Conservation (phyloP, 2,797 vertebrate species). For the Darevskia nairensis region DNA sequence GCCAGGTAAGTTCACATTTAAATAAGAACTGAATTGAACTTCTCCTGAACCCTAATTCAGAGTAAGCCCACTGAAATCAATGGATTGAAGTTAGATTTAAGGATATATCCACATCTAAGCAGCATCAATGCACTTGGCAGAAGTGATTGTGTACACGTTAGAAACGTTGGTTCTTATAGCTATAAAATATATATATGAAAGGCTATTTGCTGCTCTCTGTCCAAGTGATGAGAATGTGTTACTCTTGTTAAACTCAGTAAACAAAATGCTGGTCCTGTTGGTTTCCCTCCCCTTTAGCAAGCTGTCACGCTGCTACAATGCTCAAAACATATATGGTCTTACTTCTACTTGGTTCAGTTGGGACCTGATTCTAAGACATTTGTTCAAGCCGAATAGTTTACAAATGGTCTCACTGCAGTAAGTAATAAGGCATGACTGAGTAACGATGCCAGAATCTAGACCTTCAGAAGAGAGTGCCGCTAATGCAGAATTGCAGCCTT, state of each 20-base stretch:
- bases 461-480: background rate
- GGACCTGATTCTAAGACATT: conserved; percentile 33
- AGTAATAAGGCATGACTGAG: conserved; percentile 32
- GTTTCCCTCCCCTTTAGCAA: conserved; percentile 29
- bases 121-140: too few species aligned
- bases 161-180: background rate
- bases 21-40: too few species aligned
- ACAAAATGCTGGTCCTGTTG: background rate
- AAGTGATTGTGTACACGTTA: background rate
- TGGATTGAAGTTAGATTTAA: too few species aligned
- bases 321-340: background rate
- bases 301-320: conserved; percentile 1
- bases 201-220: background rate
- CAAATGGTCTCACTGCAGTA: conserved; percentile 28
- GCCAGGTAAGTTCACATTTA: too few species aligned
- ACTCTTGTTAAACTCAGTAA: conserved; percentile 24
- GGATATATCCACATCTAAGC: too few species aligned
- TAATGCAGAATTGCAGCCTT: conserved; percentile 4
- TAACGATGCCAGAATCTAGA: conserved; percentile 22
- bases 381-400: conserved; percentile 37
- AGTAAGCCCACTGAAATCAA: too few species aligned
- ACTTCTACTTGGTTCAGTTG: conserved; percentile 22
- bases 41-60: too few species aligned
- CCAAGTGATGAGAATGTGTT: conserved; percentile 18
- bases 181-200: background rate